These are phyloP conservation scores for Drosophila arizonae DNA, from an alignment of 1,140 invertebrate genomes.

Conservation along the genomic window DNA sequence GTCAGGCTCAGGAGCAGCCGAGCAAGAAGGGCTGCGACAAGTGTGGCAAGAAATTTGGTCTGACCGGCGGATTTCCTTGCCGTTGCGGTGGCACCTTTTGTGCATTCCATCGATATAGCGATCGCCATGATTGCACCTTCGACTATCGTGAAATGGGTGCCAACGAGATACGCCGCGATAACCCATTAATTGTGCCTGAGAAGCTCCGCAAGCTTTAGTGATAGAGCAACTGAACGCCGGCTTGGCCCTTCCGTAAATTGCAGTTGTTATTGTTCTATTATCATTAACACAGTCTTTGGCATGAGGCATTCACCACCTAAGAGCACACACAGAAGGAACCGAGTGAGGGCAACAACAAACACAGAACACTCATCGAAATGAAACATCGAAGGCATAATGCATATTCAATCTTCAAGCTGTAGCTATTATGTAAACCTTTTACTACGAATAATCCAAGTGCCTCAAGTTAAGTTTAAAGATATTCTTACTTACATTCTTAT, in stretches of 20 bases:
- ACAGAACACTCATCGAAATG: neutral
- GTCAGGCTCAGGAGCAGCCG: neutral
- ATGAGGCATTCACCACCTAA: neutral
- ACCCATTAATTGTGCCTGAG: conserved; percentile 50
- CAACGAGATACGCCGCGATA: conserved; percentile 60
- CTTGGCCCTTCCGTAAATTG: conserved; percentile 9
- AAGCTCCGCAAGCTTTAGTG: conserved; percentile 55
- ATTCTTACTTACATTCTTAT: neutral
- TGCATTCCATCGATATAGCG: conserved; percentile 60
- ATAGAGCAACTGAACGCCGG: neutral
- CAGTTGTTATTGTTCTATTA: conserved; percentile 33
- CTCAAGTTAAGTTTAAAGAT: neutral
- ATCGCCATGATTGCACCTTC: conserved; percentile 68
- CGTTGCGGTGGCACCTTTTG: conserved; percentile 64
- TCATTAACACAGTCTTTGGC: conserved; percentile 23
- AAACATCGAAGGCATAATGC: conserved; percentile 18
- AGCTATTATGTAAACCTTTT: neutral
- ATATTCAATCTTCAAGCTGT: conserved; percentile 29
- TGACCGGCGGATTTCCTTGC: conserved; percentile 58
- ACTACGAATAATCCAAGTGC: neutral
- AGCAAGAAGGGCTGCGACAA: conserved; percentile 59
- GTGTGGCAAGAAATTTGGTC: conserved; percentile 63
- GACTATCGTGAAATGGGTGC: conserved; percentile 68
- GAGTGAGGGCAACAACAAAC: conserved; percentile 3
- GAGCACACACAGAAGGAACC: conserved; percentile 9